phyloP scores from a whole-genome alignment of 2,113 vertebrate genomes.

The Sinocyclocheilus maitianheensis region DNA sequence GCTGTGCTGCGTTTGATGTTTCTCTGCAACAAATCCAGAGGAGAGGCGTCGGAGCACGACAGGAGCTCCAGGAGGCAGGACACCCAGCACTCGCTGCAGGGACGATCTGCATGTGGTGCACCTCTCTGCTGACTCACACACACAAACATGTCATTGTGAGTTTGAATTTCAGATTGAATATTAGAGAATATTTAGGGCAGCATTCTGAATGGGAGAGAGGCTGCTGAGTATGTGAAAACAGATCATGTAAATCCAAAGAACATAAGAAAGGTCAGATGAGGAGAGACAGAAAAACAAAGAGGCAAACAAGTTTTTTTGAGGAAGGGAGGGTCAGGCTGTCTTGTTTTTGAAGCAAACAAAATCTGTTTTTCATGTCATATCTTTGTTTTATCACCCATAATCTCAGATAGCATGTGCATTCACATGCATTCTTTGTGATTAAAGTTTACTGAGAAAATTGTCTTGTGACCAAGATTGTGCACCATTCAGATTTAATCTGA shows the following conservation, averaged over 20 bases:
- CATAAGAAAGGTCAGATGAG: neutral
- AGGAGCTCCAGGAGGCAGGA: slow-evolving; percentile 6
- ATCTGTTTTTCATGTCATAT: neutral
- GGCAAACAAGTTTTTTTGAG: neutral
- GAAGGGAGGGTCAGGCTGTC: neutral
- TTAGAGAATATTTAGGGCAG: neutral
- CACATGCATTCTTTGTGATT: neutral
- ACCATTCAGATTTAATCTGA: neutral
- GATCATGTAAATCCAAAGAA: neutral
- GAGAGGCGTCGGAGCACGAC: slow-evolving; percentile 2
- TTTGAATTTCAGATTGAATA: neutral
- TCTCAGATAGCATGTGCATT: neutral
- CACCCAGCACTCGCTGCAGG: neutral
- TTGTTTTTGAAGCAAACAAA: neutral
- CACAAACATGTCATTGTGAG: neutral
- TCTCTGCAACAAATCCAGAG: slow-evolving; percentile 32
- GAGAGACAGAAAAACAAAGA: neutral
- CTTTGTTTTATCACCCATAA: neutral
- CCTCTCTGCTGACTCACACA: neutral
- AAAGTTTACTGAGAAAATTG: neutral
- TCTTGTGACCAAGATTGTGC: neutral
- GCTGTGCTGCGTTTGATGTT: slow-evolving; percentile 35
- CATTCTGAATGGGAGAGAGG: neutral
- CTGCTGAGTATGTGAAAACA: neutral
- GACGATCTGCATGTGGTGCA: neutral